Evolutionary conservation across 2,888 invertebrate species (phyloP).

Genomic region (Ormyrus rosae): DNA sequence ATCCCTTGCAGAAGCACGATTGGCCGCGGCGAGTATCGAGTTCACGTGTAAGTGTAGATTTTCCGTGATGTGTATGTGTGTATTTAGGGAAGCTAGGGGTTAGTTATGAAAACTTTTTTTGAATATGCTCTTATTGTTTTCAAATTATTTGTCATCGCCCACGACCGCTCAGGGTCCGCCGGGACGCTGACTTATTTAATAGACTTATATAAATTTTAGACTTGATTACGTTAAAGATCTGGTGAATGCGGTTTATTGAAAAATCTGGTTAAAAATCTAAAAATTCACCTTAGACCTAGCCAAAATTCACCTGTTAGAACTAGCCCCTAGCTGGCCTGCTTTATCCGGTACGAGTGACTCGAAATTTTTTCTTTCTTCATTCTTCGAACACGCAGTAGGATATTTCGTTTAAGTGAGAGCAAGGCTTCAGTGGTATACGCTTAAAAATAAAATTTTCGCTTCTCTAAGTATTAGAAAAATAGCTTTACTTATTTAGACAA

Average conservation of each 20-base stretch:
- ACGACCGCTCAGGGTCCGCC: no score
- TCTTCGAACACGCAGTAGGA: conserved; percentile 59
- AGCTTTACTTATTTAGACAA: conserved; percentile 75
- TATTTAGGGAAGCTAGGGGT: not conserved
- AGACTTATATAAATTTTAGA: no score
- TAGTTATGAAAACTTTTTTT: no score
- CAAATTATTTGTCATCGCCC: no score
- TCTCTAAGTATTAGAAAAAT: conserved; percentile 73
- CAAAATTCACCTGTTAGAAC: not conserved
- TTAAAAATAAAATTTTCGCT: conserved; percentile 70
- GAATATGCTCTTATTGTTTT: no score
- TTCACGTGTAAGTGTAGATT: conserved; percentile 21
- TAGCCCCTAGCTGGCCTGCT: no score
- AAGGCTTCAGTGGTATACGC: conserved; percentile 74
- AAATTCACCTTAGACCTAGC: no score
- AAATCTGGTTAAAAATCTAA: no score
- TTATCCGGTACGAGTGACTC: conserved; percentile 34
- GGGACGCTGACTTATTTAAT: no score
- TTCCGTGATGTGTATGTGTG: not conserved
- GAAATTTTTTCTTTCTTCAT: conserved; percentile 47
- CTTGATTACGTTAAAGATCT: no score
- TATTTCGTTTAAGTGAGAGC: conserved; percentile 71
- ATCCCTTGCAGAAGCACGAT: conserved; percentile 74
- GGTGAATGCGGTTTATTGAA: no score
- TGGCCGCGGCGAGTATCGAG: conserved; percentile 59